A percentile compares a stretch with the other conserved stretches of the same genome.
Conservation (phyloP, 2,113 vertebrate species). For the western clawed frog (Xenopus tropicalis) region DNA sequence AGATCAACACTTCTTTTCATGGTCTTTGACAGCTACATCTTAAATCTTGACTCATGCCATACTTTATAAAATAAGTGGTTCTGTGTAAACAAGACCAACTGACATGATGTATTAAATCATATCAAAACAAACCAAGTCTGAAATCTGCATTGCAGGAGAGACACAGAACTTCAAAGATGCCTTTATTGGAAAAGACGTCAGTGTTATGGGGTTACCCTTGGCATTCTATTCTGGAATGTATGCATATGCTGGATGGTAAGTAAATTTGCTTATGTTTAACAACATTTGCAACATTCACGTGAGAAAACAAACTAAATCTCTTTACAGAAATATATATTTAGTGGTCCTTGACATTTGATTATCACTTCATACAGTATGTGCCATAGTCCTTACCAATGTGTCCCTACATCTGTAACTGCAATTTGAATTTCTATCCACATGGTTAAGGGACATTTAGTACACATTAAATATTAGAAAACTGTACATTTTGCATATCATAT, state of each 20-base stretch:
- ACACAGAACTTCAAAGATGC: slow-evolving; percentile 87
- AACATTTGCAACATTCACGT: background rate
- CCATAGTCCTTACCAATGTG: no score
- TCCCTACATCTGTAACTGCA: no score
- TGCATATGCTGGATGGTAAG: slow-evolving; percentile 95
- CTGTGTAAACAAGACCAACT: slow-evolving; percentile 18
- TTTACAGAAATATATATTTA: no score
- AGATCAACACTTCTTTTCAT: background rate
- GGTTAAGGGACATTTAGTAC: no score
- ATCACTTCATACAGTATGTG: no score
- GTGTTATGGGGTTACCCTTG: slow-evolving; percentile 79
- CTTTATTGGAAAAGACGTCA: slow-evolving; percentile 74
- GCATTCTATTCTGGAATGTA: slow-evolving; percentile 99
- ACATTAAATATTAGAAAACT: no score
- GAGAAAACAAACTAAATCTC: no score
- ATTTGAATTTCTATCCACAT: no score
- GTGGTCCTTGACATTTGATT: no score
- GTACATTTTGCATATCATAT: no score
- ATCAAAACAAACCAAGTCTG: background rate
- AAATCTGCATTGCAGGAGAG: slow-evolving; percentile 71
- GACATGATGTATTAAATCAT: slow-evolving; percentile 6
- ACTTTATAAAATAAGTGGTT: slow-evolving; percentile 17
- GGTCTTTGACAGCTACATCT: slow-evolving; percentile 13
- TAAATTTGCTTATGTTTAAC: background rate
- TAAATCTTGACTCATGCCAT: slow-evolving; percentile 6